Evolutionary conservation across 2,888 invertebrate species (phyloP).

Genomic region (Phorcus lineatus): DNA sequence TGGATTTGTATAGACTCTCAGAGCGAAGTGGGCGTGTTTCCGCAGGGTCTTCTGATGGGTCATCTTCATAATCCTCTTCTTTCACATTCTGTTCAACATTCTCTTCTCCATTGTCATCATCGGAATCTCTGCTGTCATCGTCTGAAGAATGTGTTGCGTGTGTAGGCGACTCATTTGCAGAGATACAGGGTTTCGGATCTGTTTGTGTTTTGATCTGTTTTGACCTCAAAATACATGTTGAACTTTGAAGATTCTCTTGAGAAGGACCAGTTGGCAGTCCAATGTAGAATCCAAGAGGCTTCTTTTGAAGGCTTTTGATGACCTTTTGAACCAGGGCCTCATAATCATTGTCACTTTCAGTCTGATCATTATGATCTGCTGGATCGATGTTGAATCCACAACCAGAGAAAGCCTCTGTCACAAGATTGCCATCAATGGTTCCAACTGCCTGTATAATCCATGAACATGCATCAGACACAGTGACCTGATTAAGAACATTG

Average conservation of each 20-base stretch:
- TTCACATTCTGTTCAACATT: neutral
- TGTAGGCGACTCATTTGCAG: neutral
- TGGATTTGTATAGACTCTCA: neutral
- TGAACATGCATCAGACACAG: neutral
- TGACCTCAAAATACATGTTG: too few species aligned
- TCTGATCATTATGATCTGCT: neutral
- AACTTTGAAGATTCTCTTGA: too few species aligned
- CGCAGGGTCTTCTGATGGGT: neutral
- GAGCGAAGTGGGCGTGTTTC: neutral
- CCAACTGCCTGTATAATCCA: slow-evolving; percentile 4
- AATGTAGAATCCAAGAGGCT: neutral
- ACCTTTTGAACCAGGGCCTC: neutral
- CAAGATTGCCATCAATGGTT: neutral
- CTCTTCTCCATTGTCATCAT: neutral
- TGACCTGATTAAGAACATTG: neutral
- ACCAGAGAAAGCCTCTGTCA: neutral
- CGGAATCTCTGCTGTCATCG: neutral
- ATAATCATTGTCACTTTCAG: neutral
- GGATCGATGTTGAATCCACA: neutral
- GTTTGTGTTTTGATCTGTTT: too few species aligned
- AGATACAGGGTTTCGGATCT: neutral
- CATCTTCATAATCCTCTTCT: neutral
- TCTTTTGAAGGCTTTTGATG: neutral
- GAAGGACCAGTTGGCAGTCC: neutral
- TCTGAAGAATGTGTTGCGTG: neutral